Evolutionary conservation across 1,140 invertebrate genomes (phyloP), one percentile per base, ranked within the genome.

Genomic region (Drosophila tsacasi): DNA sequence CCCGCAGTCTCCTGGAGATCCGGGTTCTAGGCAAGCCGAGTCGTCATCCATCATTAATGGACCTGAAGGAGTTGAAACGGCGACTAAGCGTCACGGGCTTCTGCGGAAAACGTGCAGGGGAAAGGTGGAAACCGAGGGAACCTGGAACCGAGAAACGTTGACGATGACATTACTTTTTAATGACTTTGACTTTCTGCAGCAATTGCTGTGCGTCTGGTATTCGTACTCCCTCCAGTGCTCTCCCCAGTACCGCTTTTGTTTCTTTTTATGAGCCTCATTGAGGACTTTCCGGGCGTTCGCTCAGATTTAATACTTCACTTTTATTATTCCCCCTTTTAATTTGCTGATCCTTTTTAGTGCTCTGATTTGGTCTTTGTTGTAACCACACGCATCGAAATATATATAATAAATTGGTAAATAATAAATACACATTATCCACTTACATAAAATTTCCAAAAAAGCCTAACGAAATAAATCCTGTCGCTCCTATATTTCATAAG

Each of bases 151-250:
- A 57, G 75, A 55, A 73, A 76, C 77, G 81, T 82, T 90, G 86
- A 90, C 85, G 86, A 83, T 90, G 85, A 79, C 85, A 90, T 90
- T 90, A 90, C 86, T 85, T 90, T 90, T 90, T 90, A 90, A 90
- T 90, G 85, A 90, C 85, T 90, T 90, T 90, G 85, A 90, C 85
- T 90, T 90, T 90, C 79, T 91, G 86, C 86, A 90, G 82, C 81
- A 84, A 89, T 78, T 89, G 80, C 76, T 74, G 76, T 66, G 65
- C 68, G 81, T 82, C 77, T 73, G 85, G 64, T 47, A 27, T 21
- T 47, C 40, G 39, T 19, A 52, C 19, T 7, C 44, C 54, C 15
- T n/a, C 15, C 21, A 17, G 15, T 6, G 23, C 54, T 15, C 19
- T 9, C 2, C 13, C 19, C 52, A 55, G 15, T 21, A 17, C 32